Base-by-base conservation (phyloP, 2,113 vertebrate species). In the Ibidorhyncha struthersii region DNA sequence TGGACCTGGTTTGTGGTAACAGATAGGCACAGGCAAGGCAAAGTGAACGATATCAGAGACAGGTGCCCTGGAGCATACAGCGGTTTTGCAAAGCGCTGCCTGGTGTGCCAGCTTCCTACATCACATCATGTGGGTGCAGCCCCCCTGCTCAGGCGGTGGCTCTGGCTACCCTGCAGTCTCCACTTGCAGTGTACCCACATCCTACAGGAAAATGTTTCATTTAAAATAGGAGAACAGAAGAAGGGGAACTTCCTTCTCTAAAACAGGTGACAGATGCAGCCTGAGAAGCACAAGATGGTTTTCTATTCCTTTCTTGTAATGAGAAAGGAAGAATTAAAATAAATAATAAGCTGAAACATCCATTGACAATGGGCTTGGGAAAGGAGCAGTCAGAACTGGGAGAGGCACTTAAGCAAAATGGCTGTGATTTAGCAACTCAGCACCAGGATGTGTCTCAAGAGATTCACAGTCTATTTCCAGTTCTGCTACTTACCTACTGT, bases 21-120 rank as follows among this genome's bases (percentile, higher is more conserved):
- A 45, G 58, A 52, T 5, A 26, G 26, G 20, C 30, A 20, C 8
- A 41, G 29, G n/a, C 0, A 11, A 89, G 52, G 47, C 52, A 50
- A 40, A 12, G 36, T 41, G 47, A 61, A 27, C 2, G 45, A 3
- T 5, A 50, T 3, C 0, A 1, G 32, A 61, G 32, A 17, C 2
- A 4, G 12, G 13, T 14, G 59, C 21, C 27, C 45, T 50, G 50
- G 21, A 61, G 45, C 20, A 40, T 1, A 49, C 12, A 3, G 18
- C 3, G 30, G 15, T 7, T 78, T 30, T 87, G 53, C 55, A 69
- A 52, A 62, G 49, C 0, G 0, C 19, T 86, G 85, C 74, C 40
- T 38, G 26, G 18, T 12, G 30, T 49, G 29, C 38, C 74, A 59
- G 62, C 34, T 40, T 55, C 62, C 56, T 52, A 22, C 19, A 53